Evolutionary conservation across 2,113 vertebrate species (phyloP).

Genomic region (Cinclus cinclus): DNA sequence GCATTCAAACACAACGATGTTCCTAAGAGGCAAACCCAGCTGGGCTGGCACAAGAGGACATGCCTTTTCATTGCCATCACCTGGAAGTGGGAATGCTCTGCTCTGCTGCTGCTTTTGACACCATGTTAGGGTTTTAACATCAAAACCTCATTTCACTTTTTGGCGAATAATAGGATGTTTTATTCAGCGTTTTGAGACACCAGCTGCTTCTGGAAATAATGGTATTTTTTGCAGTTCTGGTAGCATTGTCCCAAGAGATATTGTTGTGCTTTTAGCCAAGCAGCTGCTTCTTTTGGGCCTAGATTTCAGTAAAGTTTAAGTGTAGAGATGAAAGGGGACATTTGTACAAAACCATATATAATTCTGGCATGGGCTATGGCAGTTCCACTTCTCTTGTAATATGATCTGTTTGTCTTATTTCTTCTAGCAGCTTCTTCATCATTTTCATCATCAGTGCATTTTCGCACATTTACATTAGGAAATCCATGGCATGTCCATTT

Average conservation of each 20-base stretch:
- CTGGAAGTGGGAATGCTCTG: neutral
- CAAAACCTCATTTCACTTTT: neutral
- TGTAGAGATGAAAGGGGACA: neutral
- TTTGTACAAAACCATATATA: fast-evolving
- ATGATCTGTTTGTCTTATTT: neutral
- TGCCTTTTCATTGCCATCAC: neutral
- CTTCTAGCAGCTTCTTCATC: neutral
- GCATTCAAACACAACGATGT: fast-evolving
- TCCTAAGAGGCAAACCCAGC: too few relatives aligned
- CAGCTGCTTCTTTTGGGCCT: neutral
- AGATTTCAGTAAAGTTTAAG: neutral
- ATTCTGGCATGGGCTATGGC: fast-evolving
- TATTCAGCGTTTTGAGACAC: neutral
- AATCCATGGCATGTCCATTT: neutral
- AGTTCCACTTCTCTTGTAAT: too few relatives aligned
- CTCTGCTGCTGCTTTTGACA: neutral
- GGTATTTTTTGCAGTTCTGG: neutral
- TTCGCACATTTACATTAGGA: neutral
- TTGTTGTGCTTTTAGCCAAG: neutral
- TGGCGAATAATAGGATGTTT: fast-evolving
- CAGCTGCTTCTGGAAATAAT: fast-evolving
- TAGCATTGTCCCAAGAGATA: neutral
- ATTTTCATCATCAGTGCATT: neutral
- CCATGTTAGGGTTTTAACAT: fast-evolving
- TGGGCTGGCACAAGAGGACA: neutral